A percentile compares a stretch with the other conserved stretches of the same genome.
Evolutionary conservation across 2,888 invertebrate species (phyloP).

Genomic region (Diarsia rubi): DNA sequence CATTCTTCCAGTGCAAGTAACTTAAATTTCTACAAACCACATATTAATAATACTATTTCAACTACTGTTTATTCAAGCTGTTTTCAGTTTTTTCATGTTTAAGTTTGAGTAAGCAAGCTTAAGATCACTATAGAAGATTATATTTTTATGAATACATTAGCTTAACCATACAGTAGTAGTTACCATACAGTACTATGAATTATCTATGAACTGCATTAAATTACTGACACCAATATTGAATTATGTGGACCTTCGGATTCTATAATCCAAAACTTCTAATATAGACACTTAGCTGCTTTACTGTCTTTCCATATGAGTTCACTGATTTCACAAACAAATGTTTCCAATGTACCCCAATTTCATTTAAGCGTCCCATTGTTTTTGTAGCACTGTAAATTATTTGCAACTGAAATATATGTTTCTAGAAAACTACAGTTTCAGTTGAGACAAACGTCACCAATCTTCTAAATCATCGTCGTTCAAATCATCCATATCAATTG

Average conservation of each 20-base stretch:
- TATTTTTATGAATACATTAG: background rate
- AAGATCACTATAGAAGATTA: too few relatives aligned
- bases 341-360: background rate
- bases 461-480: constrained; percentile 81
- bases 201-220: background rate
- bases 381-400: constrained; percentile 1
- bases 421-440: background rate
- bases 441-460: constrained; percentile 65
- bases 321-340: background rate
- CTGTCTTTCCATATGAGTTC: background rate
- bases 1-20: background rate
- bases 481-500: constrained; percentile 56
- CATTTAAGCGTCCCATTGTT: background rate
- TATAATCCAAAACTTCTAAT: background rate
- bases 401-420: background rate
- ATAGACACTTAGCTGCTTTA: background rate
- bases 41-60: background rate
- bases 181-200: too few relatives aligned
- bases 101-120: background rate
- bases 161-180: background rate
- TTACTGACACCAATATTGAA: background rate
- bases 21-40: background rate
- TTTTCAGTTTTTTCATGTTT: background rate
- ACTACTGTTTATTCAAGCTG: background rate
- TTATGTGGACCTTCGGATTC: background rate